A percentile compares a stretch with the other conserved stretches of the same genome.
Conservation (phyloP, 2,888 invertebrate genomes). For the Leptinotarsa tumamoca region DNA sequence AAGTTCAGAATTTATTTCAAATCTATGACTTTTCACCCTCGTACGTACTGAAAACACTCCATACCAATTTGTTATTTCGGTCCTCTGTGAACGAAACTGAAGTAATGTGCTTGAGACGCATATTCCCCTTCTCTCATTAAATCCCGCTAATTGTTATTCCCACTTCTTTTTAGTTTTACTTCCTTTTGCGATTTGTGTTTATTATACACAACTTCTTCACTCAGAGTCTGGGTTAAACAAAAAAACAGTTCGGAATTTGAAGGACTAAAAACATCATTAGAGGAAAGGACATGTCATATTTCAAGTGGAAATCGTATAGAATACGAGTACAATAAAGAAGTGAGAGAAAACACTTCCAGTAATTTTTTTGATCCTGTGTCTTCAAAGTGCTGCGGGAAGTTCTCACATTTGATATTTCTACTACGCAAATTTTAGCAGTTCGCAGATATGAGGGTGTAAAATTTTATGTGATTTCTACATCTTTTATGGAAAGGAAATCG, state of each 20-base stretch:
- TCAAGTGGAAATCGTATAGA: slow-evolving; percentile 6
- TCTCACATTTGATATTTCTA: slow-evolving; percentile 5
- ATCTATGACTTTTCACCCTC: too few species aligned
- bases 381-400: slow-evolving; percentile 7
- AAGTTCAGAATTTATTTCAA: not conserved
- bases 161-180: not conserved
- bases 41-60: too few species aligned
- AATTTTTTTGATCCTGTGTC: not conserved
- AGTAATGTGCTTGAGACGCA: not conserved
- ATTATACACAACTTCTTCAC: not conserved
- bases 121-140: not conserved
- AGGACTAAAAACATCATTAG: not conserved
- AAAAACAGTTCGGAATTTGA: not conserved
- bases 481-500: not conserved
- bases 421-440: slow-evolving; percentile 7
- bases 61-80: not conserved
- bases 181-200: too few species aligned
- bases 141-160: not conserved
- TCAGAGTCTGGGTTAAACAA: not conserved
- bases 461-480: not conserved
- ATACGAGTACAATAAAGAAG: not conserved
- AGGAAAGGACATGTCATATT: slow-evolving; percentile 2
- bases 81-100: not conserved
- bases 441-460: not conserved
- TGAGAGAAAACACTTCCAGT: slow-evolving; percentile 5